A percentile compares a stretch with the other conserved stretches of the same genome.
Conservation (phyloP, 2,888 invertebrate species). For the Hofmannophila pseudospretella region DNA sequence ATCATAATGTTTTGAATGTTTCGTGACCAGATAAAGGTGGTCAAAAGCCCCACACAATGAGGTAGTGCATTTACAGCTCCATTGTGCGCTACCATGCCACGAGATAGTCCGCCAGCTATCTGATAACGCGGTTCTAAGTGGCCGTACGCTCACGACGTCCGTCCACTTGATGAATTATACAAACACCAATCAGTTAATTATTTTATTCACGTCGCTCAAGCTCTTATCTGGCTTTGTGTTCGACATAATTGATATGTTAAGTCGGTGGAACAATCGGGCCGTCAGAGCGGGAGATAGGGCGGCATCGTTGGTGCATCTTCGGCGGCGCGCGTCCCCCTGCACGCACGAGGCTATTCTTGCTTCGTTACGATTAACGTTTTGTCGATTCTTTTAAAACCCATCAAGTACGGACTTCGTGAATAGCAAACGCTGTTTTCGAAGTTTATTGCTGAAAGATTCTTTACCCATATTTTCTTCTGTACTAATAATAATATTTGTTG, state of each 20-base stretch:
- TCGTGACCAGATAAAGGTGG: conserved; percentile 42
- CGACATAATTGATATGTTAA: conserved; percentile 76
- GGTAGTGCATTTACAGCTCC: conserved; percentile 57
- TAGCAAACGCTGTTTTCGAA: too few species aligned
- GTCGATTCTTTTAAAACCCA: too few species aligned
- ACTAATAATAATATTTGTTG: too few species aligned
- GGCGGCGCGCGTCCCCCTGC: background rate
- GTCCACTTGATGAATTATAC: conserved; percentile 72
- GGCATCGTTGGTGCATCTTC: conserved; percentile 19
- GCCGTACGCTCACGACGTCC: conserved; percentile 48
- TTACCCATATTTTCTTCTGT: too few species aligned
- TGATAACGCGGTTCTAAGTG: conserved; percentile 66
- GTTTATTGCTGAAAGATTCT: too few species aligned
- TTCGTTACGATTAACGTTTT: too few species aligned
- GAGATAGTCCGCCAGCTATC: conserved; percentile 49
- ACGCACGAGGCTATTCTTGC: too few species aligned
- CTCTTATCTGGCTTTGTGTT: conserved; percentile 69
- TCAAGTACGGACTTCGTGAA: too few species aligned
- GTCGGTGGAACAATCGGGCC: conserved; percentile 68
- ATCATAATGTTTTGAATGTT: conserved; percentile 34
- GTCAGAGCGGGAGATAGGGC: conserved; percentile 50
- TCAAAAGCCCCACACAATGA: conserved; percentile 46
- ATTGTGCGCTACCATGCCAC: conserved; percentile 48
- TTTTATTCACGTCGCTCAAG: conserved; percentile 74
- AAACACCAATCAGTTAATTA: conserved; percentile 77